Evolutionary conservation across 1,140 invertebrate species (phyloP).

Genomic region (Coptotermes formosanus): DNA sequence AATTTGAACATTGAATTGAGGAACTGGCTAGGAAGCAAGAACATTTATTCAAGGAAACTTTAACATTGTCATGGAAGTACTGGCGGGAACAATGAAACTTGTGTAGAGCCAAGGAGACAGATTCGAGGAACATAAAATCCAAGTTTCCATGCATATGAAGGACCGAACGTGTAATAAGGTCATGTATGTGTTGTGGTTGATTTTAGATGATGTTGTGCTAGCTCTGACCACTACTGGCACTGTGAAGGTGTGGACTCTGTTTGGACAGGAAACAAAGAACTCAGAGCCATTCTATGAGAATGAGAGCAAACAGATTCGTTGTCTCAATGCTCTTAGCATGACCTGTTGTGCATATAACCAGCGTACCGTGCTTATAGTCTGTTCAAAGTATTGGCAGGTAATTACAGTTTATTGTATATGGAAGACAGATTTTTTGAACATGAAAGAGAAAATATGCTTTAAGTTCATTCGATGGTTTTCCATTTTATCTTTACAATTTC

Average conservation of each 20-base stretch:
- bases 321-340: slow-evolving; percentile 88
- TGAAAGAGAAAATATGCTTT: not conserved
- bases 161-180: not conserved
- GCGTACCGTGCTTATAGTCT: slow-evolving; percentile 93
- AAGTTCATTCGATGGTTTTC: not conserved
- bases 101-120: no score
- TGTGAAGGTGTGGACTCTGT: slow-evolving; percentile 96
- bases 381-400: slow-evolving; percentile 97
- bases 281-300: slow-evolving; percentile 89
- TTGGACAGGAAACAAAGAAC: slow-evolving; percentile 82
- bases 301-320: slow-evolving; percentile 95
- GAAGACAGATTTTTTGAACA: not conserved
- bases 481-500: not conserved
- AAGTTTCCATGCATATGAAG: no score
- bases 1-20: no score
- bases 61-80: no score
- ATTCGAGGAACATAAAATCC: no score
- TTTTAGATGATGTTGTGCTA: slow-evolving; percentile 91
- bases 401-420: slow-evolving; percentile 23
- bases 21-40: no score
- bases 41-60: no score
- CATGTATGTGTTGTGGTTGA: not conserved
- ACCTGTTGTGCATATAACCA: slow-evolving; percentile 95
- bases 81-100: no score
- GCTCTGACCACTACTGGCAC: slow-evolving; percentile 95